Base-by-base conservation (phyloP, 2,797 vertebrate genomes). In the Enteromius unitaeniatus region DNA sequence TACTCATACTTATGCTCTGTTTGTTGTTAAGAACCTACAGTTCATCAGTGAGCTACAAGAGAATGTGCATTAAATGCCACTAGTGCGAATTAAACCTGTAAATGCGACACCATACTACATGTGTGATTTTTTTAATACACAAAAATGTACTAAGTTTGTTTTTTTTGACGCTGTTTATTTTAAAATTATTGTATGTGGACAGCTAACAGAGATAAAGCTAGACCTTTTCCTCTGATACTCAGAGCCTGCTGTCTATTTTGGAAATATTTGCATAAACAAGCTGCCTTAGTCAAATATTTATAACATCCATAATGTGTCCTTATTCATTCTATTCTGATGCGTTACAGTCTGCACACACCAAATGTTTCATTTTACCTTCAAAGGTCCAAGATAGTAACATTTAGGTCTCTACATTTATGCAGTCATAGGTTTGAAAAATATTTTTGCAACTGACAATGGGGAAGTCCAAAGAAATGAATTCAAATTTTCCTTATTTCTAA, bases 271-370 rank as follows among this genome's bases (percentile, higher is more conserved):
- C 53, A 76, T 76, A 9, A 58, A 58, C 21, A 58, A n/a, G 21
- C 7, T 58, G 21, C 73, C 34, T 40, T 58, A 58, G 51, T 76
- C 51, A 76, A 76, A 76, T 76, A 40, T 58, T 58, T 40, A 42
- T 58, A 23, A 58, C 51, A 58, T 42, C 6, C 51, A 23, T 14
- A 58, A 42, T 58, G 13, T 26, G 49, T 26, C 74, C 14, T 58
- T 76, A 40, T 40, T 58, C 21, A 28, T 17, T 70, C 5, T 26
- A 47, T 6, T 73, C 23, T 17, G 23, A 28, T 49, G 40, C 3
- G 13, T 47, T 1, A 15, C 67, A 2, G 5, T 14, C 21, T 45
- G 13, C n/a, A 45, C 13, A 3, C 21, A 14, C 37, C n/a, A 70
- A 47, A 70, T 26, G 13, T 47, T n/a, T 70, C 3, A 3, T 42